Evolutionary conservation across 2,888 invertebrate genomes (phyloP).

Genomic region (Omphaloscelis lunosa): DNA sequence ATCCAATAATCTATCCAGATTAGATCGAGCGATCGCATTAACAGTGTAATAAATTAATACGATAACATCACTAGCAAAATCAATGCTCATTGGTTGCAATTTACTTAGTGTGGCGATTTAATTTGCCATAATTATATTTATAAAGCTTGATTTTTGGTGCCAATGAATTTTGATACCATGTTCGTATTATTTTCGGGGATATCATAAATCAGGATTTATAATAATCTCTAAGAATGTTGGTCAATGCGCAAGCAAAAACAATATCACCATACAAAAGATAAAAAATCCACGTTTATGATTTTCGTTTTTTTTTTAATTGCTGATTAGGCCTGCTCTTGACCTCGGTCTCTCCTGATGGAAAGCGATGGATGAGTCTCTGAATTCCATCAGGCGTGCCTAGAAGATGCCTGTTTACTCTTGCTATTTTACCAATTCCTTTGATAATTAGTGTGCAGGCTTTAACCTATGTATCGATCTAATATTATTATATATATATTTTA

Average conservation of each 20-base stretch:
- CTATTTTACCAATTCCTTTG: not conserved
- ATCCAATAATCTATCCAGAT: slow-evolving; percentile 52
- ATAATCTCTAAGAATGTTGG: not conserved
- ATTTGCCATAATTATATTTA: slow-evolving; percentile 23
- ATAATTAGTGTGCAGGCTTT: not conserved
- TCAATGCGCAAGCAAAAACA: not conserved
- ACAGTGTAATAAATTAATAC: slow-evolving; percentile 53
- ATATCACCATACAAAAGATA: too few relatives aligned
- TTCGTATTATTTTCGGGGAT: not conserved
- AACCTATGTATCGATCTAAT: too few relatives aligned
- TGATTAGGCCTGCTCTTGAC: too few relatives aligned
- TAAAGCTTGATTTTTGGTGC: not conserved
- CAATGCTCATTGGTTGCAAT: slow-evolving; percentile 34
- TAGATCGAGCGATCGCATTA: slow-evolving; percentile 53
- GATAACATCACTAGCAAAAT: slow-evolving; percentile 57
- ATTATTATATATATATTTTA: too few relatives aligned
- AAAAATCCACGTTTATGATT: not conserved
- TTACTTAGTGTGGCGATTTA: slow-evolving; percentile 39
- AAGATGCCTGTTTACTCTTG: too few relatives aligned
- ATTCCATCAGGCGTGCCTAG: too few relatives aligned
- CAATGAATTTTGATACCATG: not conserved
- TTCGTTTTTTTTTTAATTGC: too few relatives aligned
- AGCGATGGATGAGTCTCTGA: too few relatives aligned
- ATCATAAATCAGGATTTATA: not conserved
- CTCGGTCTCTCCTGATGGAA: too few relatives aligned